phyloP scores from a whole-genome alignment of 2,797 vertebrate species.

The Hoplostethus atlanticus region DNA sequence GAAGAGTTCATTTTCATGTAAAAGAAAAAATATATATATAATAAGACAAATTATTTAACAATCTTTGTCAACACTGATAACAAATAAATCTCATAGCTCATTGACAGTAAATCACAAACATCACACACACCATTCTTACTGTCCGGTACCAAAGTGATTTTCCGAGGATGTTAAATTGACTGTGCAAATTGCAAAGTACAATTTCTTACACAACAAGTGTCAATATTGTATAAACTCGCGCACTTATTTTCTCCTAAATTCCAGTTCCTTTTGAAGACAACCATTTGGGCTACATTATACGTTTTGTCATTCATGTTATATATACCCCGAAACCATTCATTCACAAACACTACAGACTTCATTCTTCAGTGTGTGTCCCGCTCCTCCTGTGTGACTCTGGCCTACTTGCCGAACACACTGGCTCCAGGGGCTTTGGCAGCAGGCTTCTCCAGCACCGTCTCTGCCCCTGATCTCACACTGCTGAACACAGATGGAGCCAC shows the following conservation, averaged over 20 bases:
- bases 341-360: not conserved
- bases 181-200: constrained; percentile 15
- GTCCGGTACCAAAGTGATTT: not conserved
- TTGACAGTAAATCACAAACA: not conserved
- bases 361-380: not conserved
- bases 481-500: constrained; percentile 94
- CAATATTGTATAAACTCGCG: not conserved
- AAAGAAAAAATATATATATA: not conserved
- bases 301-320: not conserved
- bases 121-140: not conserved
- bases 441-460: constrained; percentile 90
- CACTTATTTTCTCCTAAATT: not conserved
- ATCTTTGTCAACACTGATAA: not conserved
- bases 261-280: not conserved
- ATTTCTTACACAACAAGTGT: constrained; percentile 5
- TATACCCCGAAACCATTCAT: not conserved
- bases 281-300: not conserved
- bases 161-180: not conserved
- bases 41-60: constrained; percentile 14
- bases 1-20: constrained; percentile 6
- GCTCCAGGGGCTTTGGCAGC: constrained; percentile 81
- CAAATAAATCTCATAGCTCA: not conserved
- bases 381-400: not conserved
- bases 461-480: constrained; percentile 85
- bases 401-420: constrained; percentile 89